A percentile compares a stretch with the other conserved stretches of the same genome.
phyloP scores from a whole-genome alignment of 2,888 invertebrate genomes.

The Alsophila aescularia region DNA sequence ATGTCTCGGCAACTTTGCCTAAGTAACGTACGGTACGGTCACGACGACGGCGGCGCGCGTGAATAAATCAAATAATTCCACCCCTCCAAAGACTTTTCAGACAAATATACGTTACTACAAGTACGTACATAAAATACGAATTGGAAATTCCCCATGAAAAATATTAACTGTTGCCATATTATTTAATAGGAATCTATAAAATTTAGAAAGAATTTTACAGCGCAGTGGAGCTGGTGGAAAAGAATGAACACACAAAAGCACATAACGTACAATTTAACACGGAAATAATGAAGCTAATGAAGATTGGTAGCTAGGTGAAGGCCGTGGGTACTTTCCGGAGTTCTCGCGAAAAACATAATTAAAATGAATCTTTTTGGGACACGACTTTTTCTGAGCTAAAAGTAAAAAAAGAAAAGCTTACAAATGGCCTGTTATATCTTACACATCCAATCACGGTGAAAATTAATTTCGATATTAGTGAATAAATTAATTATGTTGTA shows the following conservation, averaged over 20 bases:
- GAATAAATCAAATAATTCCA: conserved; percentile 65
- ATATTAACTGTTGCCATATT: neutral
- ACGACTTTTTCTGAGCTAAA: conserved; percentile 61
- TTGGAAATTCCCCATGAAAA: conserved; percentile 14
- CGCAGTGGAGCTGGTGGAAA: conserved; percentile 2
- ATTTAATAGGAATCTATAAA: neutral
- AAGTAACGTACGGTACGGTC: conserved; percentile 67
- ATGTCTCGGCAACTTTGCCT: conserved; percentile 67
- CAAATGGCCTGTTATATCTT: conserved; percentile 44
- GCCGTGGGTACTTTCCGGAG: conserved; percentile 57
- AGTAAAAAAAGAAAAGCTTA: conserved; percentile 57
- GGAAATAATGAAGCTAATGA: conserved; percentile 74
- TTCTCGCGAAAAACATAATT: conserved; percentile 76
- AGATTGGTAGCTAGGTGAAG: conserved; percentile 75
- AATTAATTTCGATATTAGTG: conserved; percentile 10
- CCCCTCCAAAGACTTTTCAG: conserved; percentile 29
- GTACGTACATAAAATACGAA: conserved; percentile 14
- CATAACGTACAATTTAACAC: conserved; percentile 59
- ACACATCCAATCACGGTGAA: conserved; percentile 46
- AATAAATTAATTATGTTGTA: neutral
- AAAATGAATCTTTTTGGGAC: conserved; percentile 74
- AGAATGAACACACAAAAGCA: conserved; percentile 35
- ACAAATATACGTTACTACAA: conserved; percentile 20
- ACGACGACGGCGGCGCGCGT: conserved; percentile 44
- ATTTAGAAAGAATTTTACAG: conserved; percentile 5